Percentiles rank a stretch among this genome's conserved stretches.
These are phyloP conservation scores for Stigmatopora nigra DNA, from an alignment of 2,113 vertebrate genomes.

Conservation along the genomic window DNA sequence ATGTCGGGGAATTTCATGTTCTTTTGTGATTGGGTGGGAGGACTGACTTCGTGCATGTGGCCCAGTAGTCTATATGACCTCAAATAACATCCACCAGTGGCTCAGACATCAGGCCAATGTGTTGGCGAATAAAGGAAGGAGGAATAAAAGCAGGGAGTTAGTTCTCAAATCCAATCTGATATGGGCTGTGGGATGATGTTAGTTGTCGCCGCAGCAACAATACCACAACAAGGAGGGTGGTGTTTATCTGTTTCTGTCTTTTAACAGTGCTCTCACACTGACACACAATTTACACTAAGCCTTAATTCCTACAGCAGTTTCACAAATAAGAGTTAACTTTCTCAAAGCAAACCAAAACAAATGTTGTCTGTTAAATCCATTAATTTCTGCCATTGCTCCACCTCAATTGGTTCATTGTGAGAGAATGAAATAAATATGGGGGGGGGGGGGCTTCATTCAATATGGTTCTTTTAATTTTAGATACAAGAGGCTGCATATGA, in stretches of 20 bases:
- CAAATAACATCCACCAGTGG: conserved; percentile 39
- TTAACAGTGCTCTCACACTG: conserved; percentile 10
- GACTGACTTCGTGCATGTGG: conserved; percentile 52
- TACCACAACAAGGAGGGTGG: conserved; percentile 55
- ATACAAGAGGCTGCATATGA: neutral
- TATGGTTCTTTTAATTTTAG: neutral
- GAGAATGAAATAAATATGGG: conserved; percentile 6
- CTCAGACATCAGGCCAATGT: conserved; percentile 32
- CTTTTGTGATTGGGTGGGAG: conserved; percentile 25
- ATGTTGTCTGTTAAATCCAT: conserved; percentile 36
- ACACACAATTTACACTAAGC: neutral
- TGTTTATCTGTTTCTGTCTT: conserved; percentile 30
- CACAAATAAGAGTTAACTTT: conserved; percentile 13
- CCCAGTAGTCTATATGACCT: conserved; percentile 53
- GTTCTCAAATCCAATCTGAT: conserved; percentile 34
- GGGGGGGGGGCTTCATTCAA: neutral
- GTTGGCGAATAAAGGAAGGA: conserved; percentile 6
- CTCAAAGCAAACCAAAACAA: conserved; percentile 17
- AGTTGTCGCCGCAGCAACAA: conserved; percentile 49
- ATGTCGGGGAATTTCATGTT: conserved; percentile 54
- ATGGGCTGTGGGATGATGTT: conserved; percentile 35
- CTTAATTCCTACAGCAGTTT: conserved; percentile 16
- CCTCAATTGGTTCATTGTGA: conserved; percentile 12
- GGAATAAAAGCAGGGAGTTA: conserved; percentile 7
- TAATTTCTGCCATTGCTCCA: conserved; percentile 50